Conservation (phyloP, 2,113 vertebrate genomes). For the Dasyornis broadbenti region DNA sequence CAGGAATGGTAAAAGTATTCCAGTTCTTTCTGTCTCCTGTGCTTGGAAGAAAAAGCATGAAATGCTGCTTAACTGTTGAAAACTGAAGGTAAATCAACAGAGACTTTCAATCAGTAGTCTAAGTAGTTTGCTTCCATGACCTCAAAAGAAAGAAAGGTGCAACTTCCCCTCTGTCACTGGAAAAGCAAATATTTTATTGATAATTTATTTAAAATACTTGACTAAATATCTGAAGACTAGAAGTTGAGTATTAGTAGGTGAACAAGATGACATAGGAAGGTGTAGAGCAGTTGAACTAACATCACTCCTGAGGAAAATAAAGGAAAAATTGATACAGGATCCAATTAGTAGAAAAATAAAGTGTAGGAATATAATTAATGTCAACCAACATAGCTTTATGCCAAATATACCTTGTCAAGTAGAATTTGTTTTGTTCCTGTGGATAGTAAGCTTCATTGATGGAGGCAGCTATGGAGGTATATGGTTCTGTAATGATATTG, state of each 20-base stretch:
- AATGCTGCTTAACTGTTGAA: neutral
- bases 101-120: neutral
- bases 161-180: neutral
- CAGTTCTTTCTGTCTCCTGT: neutral
- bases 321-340: neutral
- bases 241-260: neutral
- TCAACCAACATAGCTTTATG: neutral
- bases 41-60: neutral
- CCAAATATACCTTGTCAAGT: neutral
- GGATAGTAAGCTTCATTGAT: neutral
- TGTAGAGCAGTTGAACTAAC: neutral
- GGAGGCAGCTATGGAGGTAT: neutral
- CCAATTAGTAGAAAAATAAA: neutral
- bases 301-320: neutral
- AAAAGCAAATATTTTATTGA: neutral
- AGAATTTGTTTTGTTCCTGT: neutral
- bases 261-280: neutral
- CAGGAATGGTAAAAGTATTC: neutral
- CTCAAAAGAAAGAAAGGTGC: neutral
- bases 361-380: neutral
- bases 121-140: neutral
- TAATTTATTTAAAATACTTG: neutral
- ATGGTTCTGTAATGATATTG: neutral
- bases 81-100: neutral
- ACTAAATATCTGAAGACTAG: neutral